Base-by-base conservation (phyloP, 2,888 invertebrate species). In the Venusia cambrica region DNA sequence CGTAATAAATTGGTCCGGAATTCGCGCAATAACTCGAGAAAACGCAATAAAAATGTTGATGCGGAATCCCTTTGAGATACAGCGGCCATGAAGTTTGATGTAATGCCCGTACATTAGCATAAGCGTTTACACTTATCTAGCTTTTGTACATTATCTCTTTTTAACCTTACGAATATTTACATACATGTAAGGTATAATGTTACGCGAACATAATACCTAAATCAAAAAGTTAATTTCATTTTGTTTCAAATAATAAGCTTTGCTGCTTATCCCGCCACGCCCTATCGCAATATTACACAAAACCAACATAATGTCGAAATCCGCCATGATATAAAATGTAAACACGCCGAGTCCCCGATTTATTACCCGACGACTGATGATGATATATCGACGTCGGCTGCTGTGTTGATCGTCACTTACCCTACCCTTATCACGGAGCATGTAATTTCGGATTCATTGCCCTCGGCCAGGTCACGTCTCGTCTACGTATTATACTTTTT, bases 371-470 rank as follows among this genome's bases (percentile, higher is more conserved):
- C 74, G 80, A 77, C 78, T 83, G 80, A 84, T 83, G 83, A 84
- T 85, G 83, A 87, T 84, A 83, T 81, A 85, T 84, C 76, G 81
- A 76, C 76, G 80, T 83, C 77, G 77, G 76, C 72, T 72, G 72
- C 74, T 71, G 65, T 71, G 83, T 78, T 80, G 80, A 83, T 80
- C 79, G 83, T 76, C 77, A 77, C 80, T 80, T 76, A 83, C 83
- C 83, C 83, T 76, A 83, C 83, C 83, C 84, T 81, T 80, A 80
- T 83, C 78, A 78, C 69, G 65, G 62, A 72, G 65, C 73, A 63
- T 67, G 78, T 80, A 79, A 84, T 83, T 84, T 81, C 57, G 73
- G 67, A 83, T 84, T 81, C 83, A 83, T 81, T 85, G 81, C 79
- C 81, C 81, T 71, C 76, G 61, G 67, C 65, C 54, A 50, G 51